These are phyloP conservation scores for Leptatherina wallacei DNA, from an alignment of 2,797 vertebrate genomes.

Conservation along the genomic window DNA sequence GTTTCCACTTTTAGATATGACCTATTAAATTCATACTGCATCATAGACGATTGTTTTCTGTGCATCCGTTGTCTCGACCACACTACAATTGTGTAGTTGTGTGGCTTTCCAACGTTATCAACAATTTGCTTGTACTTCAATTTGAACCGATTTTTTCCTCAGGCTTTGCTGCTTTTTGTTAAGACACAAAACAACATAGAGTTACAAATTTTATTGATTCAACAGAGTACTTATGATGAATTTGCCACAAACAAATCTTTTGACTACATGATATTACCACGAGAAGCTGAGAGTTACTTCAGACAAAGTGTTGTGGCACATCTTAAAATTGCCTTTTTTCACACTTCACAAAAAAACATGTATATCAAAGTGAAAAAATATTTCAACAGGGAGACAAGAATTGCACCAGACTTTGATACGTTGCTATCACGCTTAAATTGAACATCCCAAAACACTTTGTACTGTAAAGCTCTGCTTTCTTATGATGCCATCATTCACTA, in stretches of 20 bases:
- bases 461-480: conserved; percentile 41
- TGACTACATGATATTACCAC: conserved; percentile 25
- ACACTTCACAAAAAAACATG: conserved; percentile 7
- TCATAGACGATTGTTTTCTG: not conserved
- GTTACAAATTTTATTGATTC: conserved; percentile 57
- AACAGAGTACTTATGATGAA: conserved; percentile 48
- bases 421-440: conserved; percentile 37
- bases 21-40: not conserved
- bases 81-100: not conserved
- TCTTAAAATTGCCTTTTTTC: conserved; percentile 9
- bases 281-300: conserved; percentile 42
- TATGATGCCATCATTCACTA: conserved; percentile 19
- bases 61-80: too few species aligned
- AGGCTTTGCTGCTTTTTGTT: not conserved
- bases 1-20: not conserved
- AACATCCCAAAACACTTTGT: conserved; percentile 55
- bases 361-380: conserved; percentile 21
- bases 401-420: conserved; percentile 9
- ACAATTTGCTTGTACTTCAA: not conserved
- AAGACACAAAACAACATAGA: not conserved
- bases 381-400: conserved; percentile 23
- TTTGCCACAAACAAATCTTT: conserved; percentile 18
- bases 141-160: too few species aligned
- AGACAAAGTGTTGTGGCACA: conserved; percentile 34
- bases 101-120: not conserved